phyloP scores from a whole-genome alignment of 2,113 vertebrate species.

The Rhombomys opimus region DNA sequence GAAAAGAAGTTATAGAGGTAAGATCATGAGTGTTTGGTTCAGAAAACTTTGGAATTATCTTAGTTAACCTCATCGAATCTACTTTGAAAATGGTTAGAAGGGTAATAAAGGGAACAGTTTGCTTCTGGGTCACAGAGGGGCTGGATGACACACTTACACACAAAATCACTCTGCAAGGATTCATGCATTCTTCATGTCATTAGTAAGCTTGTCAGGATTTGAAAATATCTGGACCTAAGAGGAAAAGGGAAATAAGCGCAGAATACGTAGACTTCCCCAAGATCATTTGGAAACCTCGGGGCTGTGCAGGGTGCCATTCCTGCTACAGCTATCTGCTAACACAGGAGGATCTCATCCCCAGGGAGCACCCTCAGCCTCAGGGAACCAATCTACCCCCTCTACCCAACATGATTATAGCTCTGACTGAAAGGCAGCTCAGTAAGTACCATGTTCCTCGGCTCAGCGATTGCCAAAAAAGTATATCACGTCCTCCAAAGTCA shows the following conservation, averaged over 20 bases:
- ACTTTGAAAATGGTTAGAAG: conserved; percentile 4
- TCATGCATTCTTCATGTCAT: neutral
- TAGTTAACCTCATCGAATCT: neutral
- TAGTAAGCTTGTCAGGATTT: neutral
- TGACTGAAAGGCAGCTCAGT: neutral
- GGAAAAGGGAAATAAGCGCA: neutral
- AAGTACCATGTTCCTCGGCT: neutral
- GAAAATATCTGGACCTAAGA: neutral
- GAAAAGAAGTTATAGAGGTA: neutral
- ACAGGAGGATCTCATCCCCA: neutral
- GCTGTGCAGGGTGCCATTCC: neutral
- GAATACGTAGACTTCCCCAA: neutral
- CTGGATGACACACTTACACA: neutral
- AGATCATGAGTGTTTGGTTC: neutral
- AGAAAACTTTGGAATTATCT: neutral
- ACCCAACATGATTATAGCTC: conserved; percentile 55
- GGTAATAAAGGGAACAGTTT: neutral
- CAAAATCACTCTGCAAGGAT: neutral
- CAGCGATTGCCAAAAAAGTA: neutral
- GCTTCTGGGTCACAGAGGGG: neutral
- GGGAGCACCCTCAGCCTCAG: neutral
- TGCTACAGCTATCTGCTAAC: neutral
- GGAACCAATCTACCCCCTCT: conserved; percentile 34
- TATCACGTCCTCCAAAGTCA: neutral
- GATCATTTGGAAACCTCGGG: neutral